Evolutionary conservation across 2,113 vertebrate genomes (phyloP), one percentile per base, ranked within the genome.

Genomic region (Porphyrio hochstetteri): DNA sequence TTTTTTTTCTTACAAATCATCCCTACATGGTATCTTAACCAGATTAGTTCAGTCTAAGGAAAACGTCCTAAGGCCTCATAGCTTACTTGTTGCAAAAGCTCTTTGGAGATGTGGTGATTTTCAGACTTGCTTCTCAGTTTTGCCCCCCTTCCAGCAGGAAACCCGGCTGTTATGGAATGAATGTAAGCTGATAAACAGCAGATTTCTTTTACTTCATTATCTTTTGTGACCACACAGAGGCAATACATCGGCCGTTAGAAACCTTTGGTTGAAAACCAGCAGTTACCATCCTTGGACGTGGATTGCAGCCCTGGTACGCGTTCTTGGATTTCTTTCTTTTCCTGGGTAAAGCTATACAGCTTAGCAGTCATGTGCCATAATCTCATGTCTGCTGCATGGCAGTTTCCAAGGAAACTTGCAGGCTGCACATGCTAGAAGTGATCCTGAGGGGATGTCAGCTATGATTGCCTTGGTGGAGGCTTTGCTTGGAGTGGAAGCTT

Each of bases 321-420:
- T 72, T 75, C 52, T 25, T 93, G 69, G 36, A 61, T 84, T 92
- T 83, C 77, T 89, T 82, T 95, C 50, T 93, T 95, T 93, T 91
- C 63, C 70, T 48, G 78, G 31, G 59, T 61, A 91, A 74, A 89
- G 59, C 95, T 90, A 12, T 84, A 48, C 31, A 60, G 60, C 1
- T 91, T 82, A 93, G 67, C 83, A 96, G 88, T 79, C 92, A 91
- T 92, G 74, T 97, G 95, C 93, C 61, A 93, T 93, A 95, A 88
- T 94, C 92, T 92, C 94, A 95, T 96, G 91, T 81, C 71, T 94
- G 91, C 95, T 92, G 95, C 94, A 96, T 96, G 92, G 74, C 94
- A 95, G 96, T 97, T 96, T 90, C 96, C 96, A 96, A 94, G 96
- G 96, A 93, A 96, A 97, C 96, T 94, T 24, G 0, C 86, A 84